Base-by-base conservation (phyloP, 2,113 vertebrate genomes). In the Xiphias gladius region DNA sequence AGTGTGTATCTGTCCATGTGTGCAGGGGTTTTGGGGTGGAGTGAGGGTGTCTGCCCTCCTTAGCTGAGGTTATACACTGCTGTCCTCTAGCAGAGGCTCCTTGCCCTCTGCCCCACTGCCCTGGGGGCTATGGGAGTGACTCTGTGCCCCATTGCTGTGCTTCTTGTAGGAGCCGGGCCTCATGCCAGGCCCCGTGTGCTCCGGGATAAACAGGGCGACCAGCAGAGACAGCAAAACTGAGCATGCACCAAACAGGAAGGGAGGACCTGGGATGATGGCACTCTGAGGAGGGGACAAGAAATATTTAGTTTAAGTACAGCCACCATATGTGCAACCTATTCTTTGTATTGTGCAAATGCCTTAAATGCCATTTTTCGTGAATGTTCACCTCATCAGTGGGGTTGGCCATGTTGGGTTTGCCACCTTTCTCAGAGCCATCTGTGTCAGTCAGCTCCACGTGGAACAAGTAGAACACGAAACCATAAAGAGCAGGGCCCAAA, bases 211-310 rank as follows among this genome's bases (percentile, higher is more conserved):
- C 91, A 98, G 95, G 16, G 97, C 97, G 90, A 98, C 97, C 80
- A 98, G 95, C 64, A 98, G 94, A 1, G 97, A 97, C 41, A 98
- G 96, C 87, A 98, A 94, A 86, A 98, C 97, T 0, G 97, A 98
- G 83, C 97, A 98, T 0, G 97, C 97, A 17, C 97, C 97, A 0
- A 98, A 98, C 57, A 98, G 95, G 91, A 98, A 98, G 0, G 97
- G 97, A 50, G 97, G 97, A n/a, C 97, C 97, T 0, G 97, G 97
- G 82, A 98, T 98, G 89, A 98, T 98, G 94, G 96, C 93, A 90
- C 97, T 97, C 97, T 97, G 90, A 39, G 61, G 59, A 61, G 37
- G 30, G 35, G 5, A 68, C 8, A n/a, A 17, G 1, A 37, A 39
- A 64, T 4, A 16, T 20, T 22, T 26, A 9, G 13, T 62, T 55